A percentile compares a stretch with the other conserved stretches of the same genome.
Conservation (phyloP, 2,888 invertebrate species). For the Pantelozetes paolii region DNA sequence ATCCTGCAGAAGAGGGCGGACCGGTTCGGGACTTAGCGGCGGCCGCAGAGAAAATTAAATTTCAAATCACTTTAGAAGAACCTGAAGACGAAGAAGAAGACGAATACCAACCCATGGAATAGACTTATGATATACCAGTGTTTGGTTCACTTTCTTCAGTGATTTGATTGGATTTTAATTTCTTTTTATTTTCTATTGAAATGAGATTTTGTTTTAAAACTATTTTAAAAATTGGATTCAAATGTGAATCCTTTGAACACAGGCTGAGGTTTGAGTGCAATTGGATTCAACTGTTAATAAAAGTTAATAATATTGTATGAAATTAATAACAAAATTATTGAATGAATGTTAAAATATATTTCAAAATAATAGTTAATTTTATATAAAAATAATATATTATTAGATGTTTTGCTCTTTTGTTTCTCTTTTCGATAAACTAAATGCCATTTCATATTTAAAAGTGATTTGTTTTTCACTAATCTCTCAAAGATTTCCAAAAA, state of each 20-base stretch:
- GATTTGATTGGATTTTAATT: neutral
- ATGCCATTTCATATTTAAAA: slow-evolving; percentile 12
- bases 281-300: neutral
- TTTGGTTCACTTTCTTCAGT: neutral
- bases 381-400: neutral
- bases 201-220: neutral
- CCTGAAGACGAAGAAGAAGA: slow-evolving; percentile 59
- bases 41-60: slow-evolving; percentile 58
- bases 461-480: neutral
- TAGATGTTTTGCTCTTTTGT: neutral
- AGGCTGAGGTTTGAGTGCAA: slow-evolving; percentile 15
- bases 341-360: neutral
- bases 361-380: slow-evolving; percentile 4
- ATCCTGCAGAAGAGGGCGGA: slow-evolving; percentile 57
- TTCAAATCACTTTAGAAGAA: slow-evolving; percentile 73
- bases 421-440: neutral
- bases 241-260: neutral
- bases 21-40: slow-evolving; percentile 49
- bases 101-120: neutral
- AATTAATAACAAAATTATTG: neutral
- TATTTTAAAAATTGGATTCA: neutral
- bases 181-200: neutral
- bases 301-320: neutral
- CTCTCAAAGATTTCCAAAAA: slow-evolving; percentile 14
- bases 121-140: neutral